Evolutionary conservation across 2,888 invertebrate species (phyloP), one percentile per base, ranked within the genome.

Genomic region (Cheilosia scutellata): DNA sequence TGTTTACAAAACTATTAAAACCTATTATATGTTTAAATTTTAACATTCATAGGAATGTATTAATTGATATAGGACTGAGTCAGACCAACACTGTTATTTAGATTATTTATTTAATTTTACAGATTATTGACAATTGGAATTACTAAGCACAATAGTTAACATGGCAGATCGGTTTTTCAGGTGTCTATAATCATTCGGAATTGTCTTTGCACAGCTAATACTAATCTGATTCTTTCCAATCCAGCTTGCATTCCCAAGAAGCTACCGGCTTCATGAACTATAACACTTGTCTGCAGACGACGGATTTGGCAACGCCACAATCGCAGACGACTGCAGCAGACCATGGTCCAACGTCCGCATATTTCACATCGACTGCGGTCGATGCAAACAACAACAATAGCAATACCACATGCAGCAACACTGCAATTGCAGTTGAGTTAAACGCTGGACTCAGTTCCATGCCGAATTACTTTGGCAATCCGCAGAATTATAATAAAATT

Each of bases 161-260:
- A 86, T 86, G 86, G 82, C 86, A 42, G 82, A 86, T 68, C 60
- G 71, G 68, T 86, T 82, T 51, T 86, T 86, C 72, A 82, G 86
- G 86, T 86, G 44, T 37, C 37, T n/a, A 40, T 16, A 71, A 20
- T 25, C 31, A 29, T n/a, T 16, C 1, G 20, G 2, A 6, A 2
- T 5, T 58, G 9, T 11, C 27, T 37, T 11, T 13, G n/a, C 7
- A 11, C 27, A 47, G 16, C 33, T 2, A 44, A 40, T 20, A 31
- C 20, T 47, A 20, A 47, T 16, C 7, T 7, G 16, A 40, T 31
- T 51, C 20, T 40, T 5, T 65, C 13, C 49, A 47, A 37, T 42
- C 2, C 44, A 86, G 82, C 44, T 86, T 82, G 4, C 70, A 76
- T 33, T 66, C 82, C 0, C 80, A 86, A 55, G 76, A 77, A 37